A percentile compares a stretch with the other conserved stretches of the same genome.
phyloP scores from a whole-genome alignment of 2,797 vertebrate genomes.

The Salmo trutta region DNA sequence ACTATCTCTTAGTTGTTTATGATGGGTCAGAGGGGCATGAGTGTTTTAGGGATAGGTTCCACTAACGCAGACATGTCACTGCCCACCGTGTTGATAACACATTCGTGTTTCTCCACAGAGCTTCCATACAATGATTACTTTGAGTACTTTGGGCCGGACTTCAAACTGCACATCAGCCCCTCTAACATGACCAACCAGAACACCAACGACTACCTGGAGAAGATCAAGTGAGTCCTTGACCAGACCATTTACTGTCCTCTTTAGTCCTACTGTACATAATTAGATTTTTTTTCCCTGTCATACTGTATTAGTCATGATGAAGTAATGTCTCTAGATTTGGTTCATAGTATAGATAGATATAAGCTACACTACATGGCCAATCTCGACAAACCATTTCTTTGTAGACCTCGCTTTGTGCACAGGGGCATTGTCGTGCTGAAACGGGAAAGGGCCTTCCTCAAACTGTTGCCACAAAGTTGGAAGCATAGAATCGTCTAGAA shows the following conservation, averaged over 20 bases:
- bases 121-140: conserved; percentile 99
- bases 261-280: neutral
- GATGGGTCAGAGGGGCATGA: neutral
- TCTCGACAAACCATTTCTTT: too few species aligned
- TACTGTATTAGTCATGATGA: too few species aligned
- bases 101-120: conserved; percentile 57
- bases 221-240: conserved; percentile 82
- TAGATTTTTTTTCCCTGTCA: neutral
- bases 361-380: too few species aligned
- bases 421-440: too few species aligned
- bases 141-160: conserved; percentile 98
- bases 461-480: too few species aligned
- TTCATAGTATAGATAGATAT: too few species aligned
- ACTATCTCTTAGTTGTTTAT: neutral
- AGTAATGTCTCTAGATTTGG: too few species aligned
- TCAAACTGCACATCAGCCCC: conserved; percentile 98
- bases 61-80: neutral
- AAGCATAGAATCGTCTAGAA: too few species aligned
- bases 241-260: neutral
- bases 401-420: too few species aligned
- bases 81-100: neutral
- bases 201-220: conserved; percentile 96
- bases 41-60: neutral
- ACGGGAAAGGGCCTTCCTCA: too few species aligned
- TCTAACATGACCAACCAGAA: conserved; percentile 99